A percentile compares a stretch with the other conserved stretches of the same genome.
Evolutionary conservation across 1,140 invertebrate genomes (phyloP).

Genomic region (Sycophila sp.): DNA sequence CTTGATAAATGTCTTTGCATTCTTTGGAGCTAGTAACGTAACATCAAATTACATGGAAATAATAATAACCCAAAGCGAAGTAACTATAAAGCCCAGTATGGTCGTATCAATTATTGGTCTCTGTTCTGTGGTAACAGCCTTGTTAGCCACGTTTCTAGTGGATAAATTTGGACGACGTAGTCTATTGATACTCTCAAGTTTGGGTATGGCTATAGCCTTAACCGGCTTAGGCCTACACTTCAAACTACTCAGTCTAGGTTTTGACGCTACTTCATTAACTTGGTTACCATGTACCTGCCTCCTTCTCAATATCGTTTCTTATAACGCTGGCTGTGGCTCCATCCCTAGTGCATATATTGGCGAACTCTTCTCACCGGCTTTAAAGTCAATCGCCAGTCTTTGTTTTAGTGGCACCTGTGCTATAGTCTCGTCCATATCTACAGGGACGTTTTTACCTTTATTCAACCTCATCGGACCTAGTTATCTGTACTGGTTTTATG

Average conservation of each 20-base stretch:
- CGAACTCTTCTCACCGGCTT: conserved; percentile 59
- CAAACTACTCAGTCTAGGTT: conserved; percentile 49
- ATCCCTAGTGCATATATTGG: conserved; percentile 59
- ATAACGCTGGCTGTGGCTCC: conserved; percentile 52
- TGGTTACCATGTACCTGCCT: conserved; percentile 60
- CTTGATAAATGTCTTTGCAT: conserved; percentile 52
- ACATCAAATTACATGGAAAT: conserved; percentile 60
- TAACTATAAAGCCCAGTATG: conserved; percentile 51
- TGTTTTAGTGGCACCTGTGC: conserved; percentile 63
- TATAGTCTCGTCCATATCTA: conserved; percentile 69
- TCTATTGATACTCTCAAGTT: conserved; percentile 52
- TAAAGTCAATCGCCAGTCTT: conserved; percentile 64
- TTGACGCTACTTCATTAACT: conserved; percentile 49
- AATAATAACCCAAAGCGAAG: conserved; percentile 50
- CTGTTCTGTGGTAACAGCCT: conserved; percentile 51
- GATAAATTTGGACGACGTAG: conserved; percentile 57
- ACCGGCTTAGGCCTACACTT: conserved; percentile 63
- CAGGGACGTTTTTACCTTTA: conserved; percentile 66
- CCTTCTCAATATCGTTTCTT: conserved; percentile 51
- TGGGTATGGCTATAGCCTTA: conserved; percentile 52
- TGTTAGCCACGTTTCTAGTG: conserved; percentile 50
- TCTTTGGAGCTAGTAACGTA: conserved; percentile 53
- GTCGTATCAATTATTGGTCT: conserved; percentile 54
- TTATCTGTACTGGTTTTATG: conserved; percentile 68
- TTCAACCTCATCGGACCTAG: conserved; percentile 57